Percentiles rank a stretch among this genome's conserved stretches.
phyloP scores from a whole-genome alignment of 2,113 vertebrate genomes.

The Camelus dromedarius region DNA sequence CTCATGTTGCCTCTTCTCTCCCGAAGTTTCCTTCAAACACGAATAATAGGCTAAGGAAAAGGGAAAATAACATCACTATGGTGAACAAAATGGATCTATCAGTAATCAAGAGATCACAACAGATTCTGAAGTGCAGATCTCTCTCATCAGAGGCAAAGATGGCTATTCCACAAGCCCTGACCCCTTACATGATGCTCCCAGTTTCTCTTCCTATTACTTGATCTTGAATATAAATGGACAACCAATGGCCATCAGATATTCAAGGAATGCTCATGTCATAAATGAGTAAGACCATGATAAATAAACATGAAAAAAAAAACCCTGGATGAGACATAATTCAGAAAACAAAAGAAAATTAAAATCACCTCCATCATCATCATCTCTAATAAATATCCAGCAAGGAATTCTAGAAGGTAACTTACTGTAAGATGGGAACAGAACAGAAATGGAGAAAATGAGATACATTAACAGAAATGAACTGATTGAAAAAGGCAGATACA shows the following conservation, averaged over 20 bases:
- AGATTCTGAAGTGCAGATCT: not conserved
- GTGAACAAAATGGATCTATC: not conserved
- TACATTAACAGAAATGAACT: not conserved
- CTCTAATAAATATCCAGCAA: not conserved
- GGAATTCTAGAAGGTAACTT: not conserved
- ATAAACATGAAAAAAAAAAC: not conserved
- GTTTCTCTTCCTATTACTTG: not conserved
- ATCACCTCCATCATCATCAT: not conserved
- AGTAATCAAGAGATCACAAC: not conserved
- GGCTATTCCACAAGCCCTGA: not conserved
- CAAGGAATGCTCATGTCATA: not conserved
- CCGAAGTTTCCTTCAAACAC: not conserved
- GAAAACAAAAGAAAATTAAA: not conserved
- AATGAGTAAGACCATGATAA: not conserved
- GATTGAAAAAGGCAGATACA: not conserved
- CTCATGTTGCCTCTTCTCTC: not conserved
- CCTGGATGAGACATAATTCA: not conserved
- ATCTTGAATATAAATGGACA: not conserved
- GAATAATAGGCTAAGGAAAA: not conserved
- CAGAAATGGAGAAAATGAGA: not conserved
- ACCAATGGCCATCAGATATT: not conserved
- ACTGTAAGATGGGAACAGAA: not conserved
- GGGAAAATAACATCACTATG: not conserved
- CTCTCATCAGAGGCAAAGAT: not conserved
- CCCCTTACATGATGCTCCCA: too few relatives aligned